Conservation (phyloP, 2,113 vertebrate species). For the Atractosteus spatula region DNA sequence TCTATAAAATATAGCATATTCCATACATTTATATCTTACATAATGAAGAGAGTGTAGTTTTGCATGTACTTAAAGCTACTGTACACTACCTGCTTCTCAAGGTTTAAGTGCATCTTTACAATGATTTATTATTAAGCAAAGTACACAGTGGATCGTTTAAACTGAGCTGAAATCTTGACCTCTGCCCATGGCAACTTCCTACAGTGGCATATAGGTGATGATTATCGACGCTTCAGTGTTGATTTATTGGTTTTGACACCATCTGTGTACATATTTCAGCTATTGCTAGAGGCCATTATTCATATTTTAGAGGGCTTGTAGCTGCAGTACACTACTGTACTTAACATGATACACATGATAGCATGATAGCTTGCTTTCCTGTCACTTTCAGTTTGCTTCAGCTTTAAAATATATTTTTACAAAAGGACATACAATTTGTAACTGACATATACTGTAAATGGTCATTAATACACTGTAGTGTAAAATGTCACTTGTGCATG, state of each 20-base stretch:
- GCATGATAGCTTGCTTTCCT: neutral
- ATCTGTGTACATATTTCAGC: conserved; percentile 21
- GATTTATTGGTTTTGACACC: conserved; percentile 33
- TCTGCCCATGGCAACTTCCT: neutral
- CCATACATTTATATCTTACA: no score
- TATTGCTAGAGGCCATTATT: conserved; percentile 25
- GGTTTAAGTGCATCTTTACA: conserved; percentile 27
- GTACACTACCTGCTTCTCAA: neutral
- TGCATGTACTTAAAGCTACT: no score
- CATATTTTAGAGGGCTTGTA: neutral
- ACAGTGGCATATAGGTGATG: conserved; percentile 2
- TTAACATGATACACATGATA: neutral
- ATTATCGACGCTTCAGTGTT: conserved; percentile 2
- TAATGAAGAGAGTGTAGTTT: no score
- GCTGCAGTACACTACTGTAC: conserved; percentile 3
- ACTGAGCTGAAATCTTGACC: conserved; percentile 32
- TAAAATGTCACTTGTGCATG: no score
- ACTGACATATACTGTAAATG: neutral
- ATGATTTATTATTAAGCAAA: conserved; percentile 22
- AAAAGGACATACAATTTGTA: neutral
- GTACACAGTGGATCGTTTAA: conserved; percentile 27
- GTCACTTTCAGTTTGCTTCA: conserved; percentile 12
- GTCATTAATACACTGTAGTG: no score
- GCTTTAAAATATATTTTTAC: neutral
- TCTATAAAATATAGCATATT: no score